These are phyloP conservation scores for Peribatodes rhomboidaria DNA, from an alignment of 2,888 invertebrate genomes.

Conservation along the genomic window DNA sequence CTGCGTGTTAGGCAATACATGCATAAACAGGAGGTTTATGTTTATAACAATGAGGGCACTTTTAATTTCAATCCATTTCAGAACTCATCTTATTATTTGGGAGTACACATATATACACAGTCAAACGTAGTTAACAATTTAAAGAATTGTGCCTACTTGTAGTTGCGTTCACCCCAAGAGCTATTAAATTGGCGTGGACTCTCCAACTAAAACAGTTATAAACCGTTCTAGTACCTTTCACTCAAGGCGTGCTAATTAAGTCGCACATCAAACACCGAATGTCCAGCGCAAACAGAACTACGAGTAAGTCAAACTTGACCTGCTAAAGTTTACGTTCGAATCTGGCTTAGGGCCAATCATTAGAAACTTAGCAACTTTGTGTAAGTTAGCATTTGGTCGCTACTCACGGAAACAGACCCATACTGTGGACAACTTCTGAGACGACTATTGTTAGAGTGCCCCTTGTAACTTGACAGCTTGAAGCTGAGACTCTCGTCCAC, in stretches of 20 bases:
- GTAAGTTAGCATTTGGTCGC: slow-evolving; percentile 38
- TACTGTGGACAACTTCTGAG: slow-evolving; percentile 28
- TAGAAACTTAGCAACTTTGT: slow-evolving; percentile 46
- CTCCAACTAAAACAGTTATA: background rate
- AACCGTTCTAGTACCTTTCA: background rate
- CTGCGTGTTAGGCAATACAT: slow-evolving; percentile 25
- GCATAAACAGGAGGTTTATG: background rate
- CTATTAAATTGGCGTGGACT: background rate
- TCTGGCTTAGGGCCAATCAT: slow-evolving; percentile 45
- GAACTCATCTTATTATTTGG: too few species aligned
- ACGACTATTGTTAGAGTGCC: slow-evolving; percentile 30
- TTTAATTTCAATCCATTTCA: too few species aligned
- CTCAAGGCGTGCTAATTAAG: slow-evolving; percentile 1
- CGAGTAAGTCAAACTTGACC: slow-evolving; percentile 24
- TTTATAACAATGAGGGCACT: too few species aligned
- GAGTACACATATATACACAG: too few species aligned
- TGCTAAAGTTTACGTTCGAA: slow-evolving; percentile 32
- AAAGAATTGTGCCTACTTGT: too few species aligned
- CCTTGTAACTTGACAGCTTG: slow-evolving; percentile 25
- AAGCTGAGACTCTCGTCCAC: background rate
- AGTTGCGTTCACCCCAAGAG: too few species aligned
- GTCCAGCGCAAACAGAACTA: slow-evolving; percentile 35
- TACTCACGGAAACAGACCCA: slow-evolving; percentile 38
- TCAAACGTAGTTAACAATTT: too few species aligned
- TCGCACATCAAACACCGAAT: slow-evolving; percentile 28